Evolutionary conservation across 1,140 invertebrate species (phyloP).

Genomic region (Schmidtea mediterranea): DNA sequence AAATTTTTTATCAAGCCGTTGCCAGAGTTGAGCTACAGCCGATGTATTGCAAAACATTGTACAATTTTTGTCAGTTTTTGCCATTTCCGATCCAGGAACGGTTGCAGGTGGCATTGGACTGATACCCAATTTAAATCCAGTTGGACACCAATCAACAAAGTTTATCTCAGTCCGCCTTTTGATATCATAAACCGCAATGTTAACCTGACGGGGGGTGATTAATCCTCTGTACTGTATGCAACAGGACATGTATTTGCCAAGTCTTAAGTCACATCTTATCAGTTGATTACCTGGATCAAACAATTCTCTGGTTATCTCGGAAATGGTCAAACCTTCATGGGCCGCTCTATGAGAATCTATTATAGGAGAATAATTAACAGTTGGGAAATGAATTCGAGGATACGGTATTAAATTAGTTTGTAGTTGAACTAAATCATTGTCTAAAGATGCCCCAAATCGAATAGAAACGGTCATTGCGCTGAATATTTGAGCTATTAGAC

Average conservation of each 20-base stretch:
- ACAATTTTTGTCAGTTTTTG: conserved; percentile 26
- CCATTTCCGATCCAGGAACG: conserved; percentile 17
- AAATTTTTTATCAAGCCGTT: conserved; percentile 14
- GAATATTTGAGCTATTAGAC: conserved; percentile 25
- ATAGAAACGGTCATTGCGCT: conserved; percentile 36
- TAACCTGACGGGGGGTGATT: conserved; percentile 39
- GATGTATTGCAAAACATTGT: conserved; percentile 56
- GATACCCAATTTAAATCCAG: conserved; percentile 33
- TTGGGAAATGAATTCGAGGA: conserved; percentile 16
- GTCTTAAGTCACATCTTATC: conserved; percentile 40
- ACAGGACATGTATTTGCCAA: conserved; percentile 32
- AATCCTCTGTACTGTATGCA: neutral
- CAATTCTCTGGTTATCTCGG: neutral
- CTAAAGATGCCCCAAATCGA: neutral
- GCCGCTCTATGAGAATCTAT: conserved; percentile 10
- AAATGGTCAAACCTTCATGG: conserved; percentile 7
- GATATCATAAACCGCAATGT: conserved; percentile 46
- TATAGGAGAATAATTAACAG: conserved; percentile 13
- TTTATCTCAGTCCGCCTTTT: conserved; percentile 30
- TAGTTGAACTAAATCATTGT: neutral
- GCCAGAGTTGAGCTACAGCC: conserved; percentile 36
- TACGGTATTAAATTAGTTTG: conserved; percentile 11
- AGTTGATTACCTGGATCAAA: conserved; percentile 25
- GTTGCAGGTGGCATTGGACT: conserved; percentile 18
- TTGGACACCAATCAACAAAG: conserved; percentile 11